These are phyloP conservation scores for Neomorphus geoffroyi DNA, from an alignment of 2,797 vertebrate species.

Conservation along the genomic window DNA sequence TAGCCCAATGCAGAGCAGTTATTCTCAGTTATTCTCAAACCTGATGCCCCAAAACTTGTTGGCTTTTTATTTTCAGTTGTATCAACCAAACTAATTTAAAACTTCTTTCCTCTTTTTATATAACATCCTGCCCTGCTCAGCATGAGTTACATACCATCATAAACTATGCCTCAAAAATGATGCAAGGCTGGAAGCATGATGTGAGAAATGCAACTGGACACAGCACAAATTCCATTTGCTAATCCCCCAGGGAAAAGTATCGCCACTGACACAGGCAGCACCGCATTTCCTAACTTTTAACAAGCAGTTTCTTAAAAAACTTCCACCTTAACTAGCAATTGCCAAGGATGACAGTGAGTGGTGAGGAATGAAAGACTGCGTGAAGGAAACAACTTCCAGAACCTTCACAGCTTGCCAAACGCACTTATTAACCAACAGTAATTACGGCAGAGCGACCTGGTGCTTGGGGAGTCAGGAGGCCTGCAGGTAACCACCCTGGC, in stretches of 20 bases:
- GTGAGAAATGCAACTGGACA: not conserved
- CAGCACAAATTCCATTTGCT: not conserved
- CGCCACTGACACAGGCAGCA: not conserved
- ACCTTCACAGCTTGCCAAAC: not conserved
- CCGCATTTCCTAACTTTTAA: slow-evolving; percentile 37
- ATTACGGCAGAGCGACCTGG: slow-evolving; percentile 1
- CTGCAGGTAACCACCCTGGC: not conserved
- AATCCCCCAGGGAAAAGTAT: slow-evolving; percentile 12
- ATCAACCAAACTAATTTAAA: not conserved
- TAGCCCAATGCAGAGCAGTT: not conserved
- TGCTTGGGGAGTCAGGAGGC: slow-evolving; percentile 2
- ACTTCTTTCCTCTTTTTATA: not conserved
- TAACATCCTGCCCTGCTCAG: not conserved
- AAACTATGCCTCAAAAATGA: not conserved
- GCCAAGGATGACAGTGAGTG: slow-evolving; percentile 22
- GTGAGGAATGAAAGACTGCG: slow-evolving; percentile 39
- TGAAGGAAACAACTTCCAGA: slow-evolving; percentile 28
- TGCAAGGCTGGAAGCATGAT: not conserved
- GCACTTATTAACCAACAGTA: not conserved
- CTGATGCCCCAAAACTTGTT: not conserved
- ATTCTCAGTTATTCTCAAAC: not conserved
- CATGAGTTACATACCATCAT: not conserved
- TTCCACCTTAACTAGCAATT: slow-evolving; percentile 51
- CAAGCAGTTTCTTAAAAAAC: slow-evolving; percentile 46
- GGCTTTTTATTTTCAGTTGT: not conserved